These are phyloP conservation scores for Panurus biarmicus DNA, from an alignment of 2,113 vertebrate species.

Conservation along the genomic window DNA sequence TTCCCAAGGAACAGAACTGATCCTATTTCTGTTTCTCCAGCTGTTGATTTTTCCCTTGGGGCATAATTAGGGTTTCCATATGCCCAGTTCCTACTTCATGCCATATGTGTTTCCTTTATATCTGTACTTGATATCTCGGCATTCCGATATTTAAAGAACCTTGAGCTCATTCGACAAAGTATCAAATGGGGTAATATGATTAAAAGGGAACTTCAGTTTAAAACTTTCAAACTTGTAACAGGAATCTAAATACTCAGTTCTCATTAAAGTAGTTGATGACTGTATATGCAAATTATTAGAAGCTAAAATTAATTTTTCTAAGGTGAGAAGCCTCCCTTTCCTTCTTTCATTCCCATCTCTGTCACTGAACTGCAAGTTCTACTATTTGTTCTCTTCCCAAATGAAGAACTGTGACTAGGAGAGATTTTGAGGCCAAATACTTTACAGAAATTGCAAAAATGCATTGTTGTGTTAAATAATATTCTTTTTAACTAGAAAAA, in stretches of 20 bases:
- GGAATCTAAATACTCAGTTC: background rate
- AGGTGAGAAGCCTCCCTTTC: background rate
- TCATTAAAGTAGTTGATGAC: background rate
- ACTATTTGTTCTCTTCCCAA: background rate
- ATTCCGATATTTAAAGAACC: conserved; percentile 31
- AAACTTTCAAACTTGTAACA: background rate
- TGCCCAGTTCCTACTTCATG: background rate
- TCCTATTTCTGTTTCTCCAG: conserved; percentile 22
- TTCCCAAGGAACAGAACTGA: background rate
- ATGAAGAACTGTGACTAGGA: background rate
- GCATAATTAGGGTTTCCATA: conserved; percentile 36
- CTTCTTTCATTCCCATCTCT: background rate
- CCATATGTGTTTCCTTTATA: conserved; percentile 27
- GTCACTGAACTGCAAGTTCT: background rate
- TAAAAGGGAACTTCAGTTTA: background rate
- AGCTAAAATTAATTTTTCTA: background rate
- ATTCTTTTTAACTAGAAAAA: background rate
- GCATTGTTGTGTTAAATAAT: background rate
- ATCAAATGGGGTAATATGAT: background rate
- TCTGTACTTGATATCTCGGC: background rate
- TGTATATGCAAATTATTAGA: background rate
- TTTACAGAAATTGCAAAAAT: background rate
- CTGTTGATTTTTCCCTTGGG: conserved; percentile 30
- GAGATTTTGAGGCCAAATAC: background rate
- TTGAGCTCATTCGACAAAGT: background rate